Evolutionary conservation across 2,888 invertebrate genomes (phyloP).

Genomic region (Spodoptera picta): DNA sequence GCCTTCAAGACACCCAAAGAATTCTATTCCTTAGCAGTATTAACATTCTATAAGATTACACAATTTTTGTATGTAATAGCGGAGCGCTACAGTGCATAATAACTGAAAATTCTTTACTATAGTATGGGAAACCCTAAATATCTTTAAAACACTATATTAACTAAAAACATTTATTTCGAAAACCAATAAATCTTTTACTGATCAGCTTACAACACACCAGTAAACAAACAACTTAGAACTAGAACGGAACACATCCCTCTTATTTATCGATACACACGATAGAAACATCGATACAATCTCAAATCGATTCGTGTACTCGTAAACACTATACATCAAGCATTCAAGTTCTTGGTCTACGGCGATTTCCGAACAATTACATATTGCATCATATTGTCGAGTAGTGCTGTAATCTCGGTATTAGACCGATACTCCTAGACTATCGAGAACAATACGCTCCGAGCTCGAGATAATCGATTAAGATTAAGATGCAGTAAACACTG

Average conservation of each 20-base stretch:
- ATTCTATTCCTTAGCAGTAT: too few relatives aligned
- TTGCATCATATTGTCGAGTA: conserved; percentile 40
- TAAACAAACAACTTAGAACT: conserved; percentile 11
- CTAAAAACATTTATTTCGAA: neutral
- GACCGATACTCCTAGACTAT: conserved; percentile 23
- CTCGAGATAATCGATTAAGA: conserved; percentile 55
- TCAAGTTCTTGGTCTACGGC: conserved; percentile 20
- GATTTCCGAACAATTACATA: conserved; percentile 41
- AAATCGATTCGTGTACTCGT: conserved; percentile 15
- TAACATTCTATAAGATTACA: too few relatives aligned
- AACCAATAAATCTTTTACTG: neutral
- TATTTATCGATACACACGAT: too few relatives aligned
- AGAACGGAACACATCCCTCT: too few relatives aligned
- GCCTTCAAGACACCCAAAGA: too few relatives aligned
- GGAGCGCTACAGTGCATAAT: too few relatives aligned
- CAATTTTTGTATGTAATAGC: too few relatives aligned
- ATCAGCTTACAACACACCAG: neutral
- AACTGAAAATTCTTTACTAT: too few relatives aligned
- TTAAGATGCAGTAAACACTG: conserved; percentile 48
- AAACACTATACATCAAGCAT: conserved; percentile 27
- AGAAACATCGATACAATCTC: too few relatives aligned
- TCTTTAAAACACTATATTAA: too few relatives aligned
- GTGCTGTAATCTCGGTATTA: conserved; percentile 35
- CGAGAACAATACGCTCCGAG: conserved; percentile 51
- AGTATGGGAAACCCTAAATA: too few relatives aligned